A percentile compares a stretch with the other conserved stretches of the same genome.
Evolutionary conservation across 2,888 invertebrate species (phyloP).

Genomic region (Clunio marinus): DNA sequence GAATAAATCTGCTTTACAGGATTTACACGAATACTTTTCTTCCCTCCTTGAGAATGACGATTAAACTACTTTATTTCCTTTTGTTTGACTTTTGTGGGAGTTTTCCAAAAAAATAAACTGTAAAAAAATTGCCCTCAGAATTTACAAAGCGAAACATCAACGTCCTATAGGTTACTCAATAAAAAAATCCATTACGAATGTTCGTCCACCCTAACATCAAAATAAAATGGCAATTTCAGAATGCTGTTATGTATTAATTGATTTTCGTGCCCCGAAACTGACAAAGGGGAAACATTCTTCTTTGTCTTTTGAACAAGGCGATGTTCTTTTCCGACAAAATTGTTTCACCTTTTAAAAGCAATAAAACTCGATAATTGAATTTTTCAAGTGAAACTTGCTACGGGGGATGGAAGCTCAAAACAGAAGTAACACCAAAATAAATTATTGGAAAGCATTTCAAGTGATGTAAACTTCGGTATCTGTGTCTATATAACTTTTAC

Average conservation of each 20-base stretch:
- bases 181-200: not conserved
- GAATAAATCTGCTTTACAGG: constrained; percentile 5
- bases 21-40: not conserved
- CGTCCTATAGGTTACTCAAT: not conserved
- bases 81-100: constrained; percentile 3
- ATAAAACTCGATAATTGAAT: constrained; percentile 27
- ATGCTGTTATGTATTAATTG: constrained; percentile 1
- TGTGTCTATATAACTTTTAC: no score
- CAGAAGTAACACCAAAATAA: not conserved
- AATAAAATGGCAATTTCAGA: not conserved
- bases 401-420: not conserved
- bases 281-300: not conserved
- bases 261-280: not conserved
- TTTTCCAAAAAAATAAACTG: not conserved
- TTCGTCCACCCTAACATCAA: not conserved
- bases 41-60: not conserved
- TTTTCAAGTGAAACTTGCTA: no score
- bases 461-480: no score
- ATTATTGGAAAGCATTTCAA: no score
- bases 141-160: no score
- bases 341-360: constrained; percentile 26
- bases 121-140: not conserved
- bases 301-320: not conserved
- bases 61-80: no score
- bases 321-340: not conserved